A percentile compares a stretch with the other conserved stretches of the same genome.
Evolutionary conservation across 2,888 invertebrate species (phyloP).

Genomic region (Thysanoteuthis rhombus): DNA sequence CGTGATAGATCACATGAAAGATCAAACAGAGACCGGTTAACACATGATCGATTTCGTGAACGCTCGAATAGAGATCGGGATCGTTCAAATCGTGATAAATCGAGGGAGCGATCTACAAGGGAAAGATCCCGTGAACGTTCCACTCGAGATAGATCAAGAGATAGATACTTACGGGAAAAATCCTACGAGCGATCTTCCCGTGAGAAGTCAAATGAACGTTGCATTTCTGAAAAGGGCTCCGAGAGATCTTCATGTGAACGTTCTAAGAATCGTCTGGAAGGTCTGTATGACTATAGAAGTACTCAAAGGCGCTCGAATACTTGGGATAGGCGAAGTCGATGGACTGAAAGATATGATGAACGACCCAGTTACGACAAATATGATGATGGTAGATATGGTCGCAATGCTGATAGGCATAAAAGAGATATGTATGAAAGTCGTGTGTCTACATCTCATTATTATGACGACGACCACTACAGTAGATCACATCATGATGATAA

Average conservation of each 20-base stretch:
- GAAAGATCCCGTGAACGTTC: slow-evolving; percentile 25
- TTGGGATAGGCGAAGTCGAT: not conserved
- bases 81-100: slow-evolving; percentile 20
- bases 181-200: slow-evolving; percentile 1
- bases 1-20: slow-evolving; percentile 26
- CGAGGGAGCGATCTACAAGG: slow-evolving; percentile 16
- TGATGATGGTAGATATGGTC: slow-evolving; percentile 1
- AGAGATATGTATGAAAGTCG: slow-evolving; percentile 19
- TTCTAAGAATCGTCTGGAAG: not conserved
- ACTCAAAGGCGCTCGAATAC: slow-evolving; percentile 18
- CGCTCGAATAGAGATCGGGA: slow-evolving; percentile 17
- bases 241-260: slow-evolving; percentile 1
- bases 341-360: slow-evolving; percentile 12
- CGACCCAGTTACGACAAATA: not conserved
- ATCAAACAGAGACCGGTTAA: slow-evolving; percentile 25
- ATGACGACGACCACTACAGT: slow-evolving; percentile 23
- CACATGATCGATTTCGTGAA: not conserved
- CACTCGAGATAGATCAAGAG: slow-evolving; percentile 13
- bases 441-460: slow-evolving; percentile 20
- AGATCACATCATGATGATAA: slow-evolving; percentile 14
- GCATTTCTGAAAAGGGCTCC: slow-evolving; percentile 14
- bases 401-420: slow-evolving; percentile 12
- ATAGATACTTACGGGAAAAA: slow-evolving; percentile 19
- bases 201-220: not conserved
- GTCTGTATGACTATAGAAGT: slow-evolving; percentile 1